Conservation (phyloP, 2,888 invertebrate species). For the Pachliopta kotzebuea region DNA sequence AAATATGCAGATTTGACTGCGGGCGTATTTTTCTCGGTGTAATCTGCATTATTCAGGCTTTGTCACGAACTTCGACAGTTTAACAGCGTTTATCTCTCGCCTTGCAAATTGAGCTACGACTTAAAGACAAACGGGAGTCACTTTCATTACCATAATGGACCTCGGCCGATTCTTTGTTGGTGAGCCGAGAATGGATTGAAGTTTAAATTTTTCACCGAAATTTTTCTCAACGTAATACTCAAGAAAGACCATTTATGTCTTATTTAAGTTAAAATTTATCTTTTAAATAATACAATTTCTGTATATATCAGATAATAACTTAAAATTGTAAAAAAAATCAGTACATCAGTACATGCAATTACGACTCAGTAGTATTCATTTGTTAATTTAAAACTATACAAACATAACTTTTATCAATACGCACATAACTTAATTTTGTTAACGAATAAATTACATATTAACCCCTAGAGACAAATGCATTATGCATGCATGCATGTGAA, state of each 20-base stretch:
- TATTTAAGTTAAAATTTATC: not conserved
- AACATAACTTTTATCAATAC: no score
- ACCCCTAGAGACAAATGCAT: no score
- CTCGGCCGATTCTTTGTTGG: slow-evolving; percentile 74
- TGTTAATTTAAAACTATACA: no score
- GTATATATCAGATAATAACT: no score
- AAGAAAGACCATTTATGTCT: not conserved
- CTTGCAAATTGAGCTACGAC: slow-evolving; percentile 81
- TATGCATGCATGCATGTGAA: no score
- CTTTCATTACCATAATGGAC: slow-evolving; percentile 80
- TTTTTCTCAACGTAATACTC: not conserved
- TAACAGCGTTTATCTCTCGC: slow-evolving; percentile 81
- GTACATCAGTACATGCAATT: no score
- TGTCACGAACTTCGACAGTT: slow-evolving; percentile 81
- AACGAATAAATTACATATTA: no score
- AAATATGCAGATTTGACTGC: slow-evolving; percentile 79
- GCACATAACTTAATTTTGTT: no score
- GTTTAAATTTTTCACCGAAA: slow-evolving; percentile 40
- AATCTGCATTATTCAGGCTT: slow-evolving; percentile 81
- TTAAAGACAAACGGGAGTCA: slow-evolving; percentile 80
- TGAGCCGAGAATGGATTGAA: slow-evolving; percentile 63
- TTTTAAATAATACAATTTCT: not conserved
- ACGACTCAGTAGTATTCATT: no score
- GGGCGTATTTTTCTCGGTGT: slow-evolving; percentile 79
- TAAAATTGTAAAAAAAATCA: no score